Evolutionary conservation across 2,113 vertebrate genomes (phyloP).

Genomic region (Ictalurus punctatus): DNA sequence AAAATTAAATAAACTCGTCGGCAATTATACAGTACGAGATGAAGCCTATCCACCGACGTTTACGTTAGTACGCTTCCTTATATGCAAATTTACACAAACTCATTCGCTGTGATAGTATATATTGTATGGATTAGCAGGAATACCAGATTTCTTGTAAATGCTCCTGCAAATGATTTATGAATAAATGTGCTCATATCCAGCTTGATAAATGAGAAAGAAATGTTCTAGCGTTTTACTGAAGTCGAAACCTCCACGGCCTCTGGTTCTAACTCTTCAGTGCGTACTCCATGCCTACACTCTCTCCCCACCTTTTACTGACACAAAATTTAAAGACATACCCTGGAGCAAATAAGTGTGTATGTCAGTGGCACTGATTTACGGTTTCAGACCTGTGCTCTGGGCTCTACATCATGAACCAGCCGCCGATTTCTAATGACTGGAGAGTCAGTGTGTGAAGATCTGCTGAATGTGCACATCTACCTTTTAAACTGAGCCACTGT

Average conservation of each 20-base stretch:
- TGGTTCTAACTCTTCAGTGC: background rate
- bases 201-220: background rate
- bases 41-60: background rate
- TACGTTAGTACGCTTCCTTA: background rate
- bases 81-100: background rate
- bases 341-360: slow-evolving; percentile 2
- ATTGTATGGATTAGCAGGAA: background rate
- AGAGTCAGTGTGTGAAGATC: background rate
- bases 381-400: background rate
- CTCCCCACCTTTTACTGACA: background rate
- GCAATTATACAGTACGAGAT: background rate
- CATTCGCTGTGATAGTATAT: background rate
- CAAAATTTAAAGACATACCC: background rate
- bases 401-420: background rate
- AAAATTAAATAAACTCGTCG: background rate
- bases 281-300: background rate
- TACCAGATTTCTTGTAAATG: background rate
- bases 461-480: background rate
- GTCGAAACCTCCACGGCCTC: background rate
- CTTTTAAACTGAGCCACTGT: background rate
- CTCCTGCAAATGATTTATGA: background rate
- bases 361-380: slow-evolving; percentile 6
- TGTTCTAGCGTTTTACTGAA: background rate
- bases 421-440: slow-evolving; percentile 4
- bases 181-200: background rate